Base-by-base conservation (phyloP, 1,140 invertebrate genomes). In the Drosophila littoralis region DNA sequence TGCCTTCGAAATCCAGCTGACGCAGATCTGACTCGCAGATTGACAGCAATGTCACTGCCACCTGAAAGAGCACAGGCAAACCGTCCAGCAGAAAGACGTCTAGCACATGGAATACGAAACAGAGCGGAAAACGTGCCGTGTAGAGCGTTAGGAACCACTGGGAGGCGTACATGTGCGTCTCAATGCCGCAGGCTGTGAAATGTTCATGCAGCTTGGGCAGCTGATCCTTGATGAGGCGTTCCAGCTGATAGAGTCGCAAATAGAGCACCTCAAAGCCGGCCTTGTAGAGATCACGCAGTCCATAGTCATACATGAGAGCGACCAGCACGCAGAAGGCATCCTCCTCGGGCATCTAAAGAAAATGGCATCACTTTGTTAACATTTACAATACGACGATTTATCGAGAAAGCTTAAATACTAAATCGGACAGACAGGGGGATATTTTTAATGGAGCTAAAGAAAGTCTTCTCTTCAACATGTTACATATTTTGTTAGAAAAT, bases 81-180 rank as follows among this genome's bases (percentile, higher is more conserved):
- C 98, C 98, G 95, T 98, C 96, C 32, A 98, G 93, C 7, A 99
- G 94, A 92, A 99, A 99, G 36, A 99, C 95, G 91, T 99, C 99
- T 17, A 99, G 93, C 65, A 99, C 99, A 91, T 98, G 97, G 93
- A 99, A 99, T 10, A 99, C 99, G 92, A 99, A 96, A 92, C 97
- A 97, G 1, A 99, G 93, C 3, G 99, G 99, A 93, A 99, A 99
- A 91, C 99, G 97, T 12, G 99, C 98, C 3, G 99, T 99, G 93
- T 99, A 99, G 10, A 99, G 93, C 0, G 99, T 99, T 22, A 99
- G 95, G 94, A 99, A 99, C 99, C 99, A 99, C 93, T 99, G 99
- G 36, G 97, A 98, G 22, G 98, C 99, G 93, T 98, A 99, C 99
- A 99, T 99, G 93, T 99, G 99, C 59, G 98, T 96, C 93, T 99